Evolutionary conservation across 1,140 invertebrate genomes (phyloP).

Genomic region (Hyposmocoma kahamanoa): DNA sequence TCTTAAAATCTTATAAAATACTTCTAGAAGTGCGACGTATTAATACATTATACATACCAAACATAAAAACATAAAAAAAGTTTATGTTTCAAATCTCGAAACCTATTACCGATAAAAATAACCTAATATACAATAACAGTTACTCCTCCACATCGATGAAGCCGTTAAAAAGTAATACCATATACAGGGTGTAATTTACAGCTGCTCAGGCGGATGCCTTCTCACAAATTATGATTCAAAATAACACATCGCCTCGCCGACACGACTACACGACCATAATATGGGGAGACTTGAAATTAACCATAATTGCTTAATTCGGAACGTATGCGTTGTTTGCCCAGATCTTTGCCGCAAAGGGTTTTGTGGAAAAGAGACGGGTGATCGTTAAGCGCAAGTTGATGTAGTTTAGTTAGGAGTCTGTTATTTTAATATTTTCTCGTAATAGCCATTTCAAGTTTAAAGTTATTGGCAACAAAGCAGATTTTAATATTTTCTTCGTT

Average conservation of each 20-base stretch:
- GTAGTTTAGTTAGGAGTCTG: constrained; percentile 22
- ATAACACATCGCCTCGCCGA: constrained; percentile 63
- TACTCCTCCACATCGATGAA: too few species aligned
- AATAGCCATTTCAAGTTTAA: too few species aligned
- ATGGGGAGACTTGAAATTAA: constrained; percentile 65
- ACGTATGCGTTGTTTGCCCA: constrained; percentile 54
- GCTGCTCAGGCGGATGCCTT: constrained; percentile 62
- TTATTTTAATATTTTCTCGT: too few species aligned
- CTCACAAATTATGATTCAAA: constrained; percentile 70
- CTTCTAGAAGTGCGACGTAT: too few species aligned
- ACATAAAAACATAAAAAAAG: too few species aligned
- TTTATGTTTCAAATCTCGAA: too few species aligned
- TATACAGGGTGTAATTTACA: constrained; percentile 54
- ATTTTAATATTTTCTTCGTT: too few species aligned
- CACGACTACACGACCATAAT: constrained; percentile 42
- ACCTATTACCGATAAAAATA: too few species aligned
- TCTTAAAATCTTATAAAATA: too few species aligned
- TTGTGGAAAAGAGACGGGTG: constrained; percentile 31
- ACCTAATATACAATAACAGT: too few species aligned
- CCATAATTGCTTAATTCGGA: constrained; percentile 71
- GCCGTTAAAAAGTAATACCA: constrained; percentile 23
- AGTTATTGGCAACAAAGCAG: too few species aligned
- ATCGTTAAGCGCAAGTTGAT: constrained; percentile 24
- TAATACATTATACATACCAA: too few species aligned
- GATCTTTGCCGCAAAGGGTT: constrained; percentile 43